These are phyloP conservation scores for Tubiluchus corallicola DNA, from an alignment of 2,888 invertebrate species.

Conservation along the genomic window DNA sequence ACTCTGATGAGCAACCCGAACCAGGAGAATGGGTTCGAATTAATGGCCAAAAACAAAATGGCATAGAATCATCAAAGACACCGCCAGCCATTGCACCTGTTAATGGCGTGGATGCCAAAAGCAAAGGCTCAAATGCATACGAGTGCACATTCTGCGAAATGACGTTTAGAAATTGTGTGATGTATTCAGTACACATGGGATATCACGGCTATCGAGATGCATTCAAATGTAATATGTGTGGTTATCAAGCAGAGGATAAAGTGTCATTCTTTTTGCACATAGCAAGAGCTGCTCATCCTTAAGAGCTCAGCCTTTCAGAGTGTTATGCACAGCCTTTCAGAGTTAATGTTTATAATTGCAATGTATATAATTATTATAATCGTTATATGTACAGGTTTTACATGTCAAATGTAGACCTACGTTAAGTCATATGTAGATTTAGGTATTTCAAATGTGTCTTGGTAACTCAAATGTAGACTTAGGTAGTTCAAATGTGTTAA, in stretches of 20 bases:
- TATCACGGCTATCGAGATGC: conserved; percentile 82
- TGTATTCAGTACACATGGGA: conserved; percentile 92
- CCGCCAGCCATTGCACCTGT: neutral
- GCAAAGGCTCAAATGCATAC: conserved; percentile 29
- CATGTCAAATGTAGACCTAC: too few relatives aligned
- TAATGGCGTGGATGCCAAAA: too few relatives aligned
- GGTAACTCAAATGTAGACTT: too few relatives aligned
- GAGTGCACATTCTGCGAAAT: conserved; percentile 74
- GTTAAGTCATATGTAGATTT: too few relatives aligned
- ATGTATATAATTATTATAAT: too few relatives aligned
- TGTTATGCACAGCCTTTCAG: too few relatives aligned
- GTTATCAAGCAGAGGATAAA: conserved; percentile 57
- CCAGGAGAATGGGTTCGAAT: neutral
- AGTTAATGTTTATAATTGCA: too few relatives aligned
- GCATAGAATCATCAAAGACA: too few relatives aligned
- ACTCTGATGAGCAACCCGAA: neutral
- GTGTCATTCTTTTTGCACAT: conserved; percentile 70
- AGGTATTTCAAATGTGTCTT: too few relatives aligned
- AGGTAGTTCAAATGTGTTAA: too few relatives aligned
- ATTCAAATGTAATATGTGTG: conserved; percentile 90
- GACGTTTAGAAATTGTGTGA: conserved; percentile 61
- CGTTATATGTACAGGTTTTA: too few relatives aligned
- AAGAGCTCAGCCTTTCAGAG: too few relatives aligned
- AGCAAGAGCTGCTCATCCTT: conserved; percentile 28
- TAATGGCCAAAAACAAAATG: neutral